Evolutionary conservation across 2,888 invertebrate species (phyloP).

Genomic region (Polyommatus icarus): DNA sequence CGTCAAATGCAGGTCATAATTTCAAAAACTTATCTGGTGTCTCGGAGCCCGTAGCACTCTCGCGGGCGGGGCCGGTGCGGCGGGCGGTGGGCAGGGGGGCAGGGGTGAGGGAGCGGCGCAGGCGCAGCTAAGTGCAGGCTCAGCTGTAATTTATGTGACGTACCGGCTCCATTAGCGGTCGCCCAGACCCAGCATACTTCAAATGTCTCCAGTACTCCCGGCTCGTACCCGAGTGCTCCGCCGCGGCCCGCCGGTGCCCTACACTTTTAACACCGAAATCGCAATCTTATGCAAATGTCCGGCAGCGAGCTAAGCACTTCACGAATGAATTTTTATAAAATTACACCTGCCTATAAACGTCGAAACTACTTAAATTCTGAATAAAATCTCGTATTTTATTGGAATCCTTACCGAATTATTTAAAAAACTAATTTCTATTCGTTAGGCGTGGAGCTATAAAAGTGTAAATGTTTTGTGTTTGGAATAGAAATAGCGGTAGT

Average conservation of each 20-base stretch:
- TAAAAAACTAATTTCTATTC: slow-evolving; percentile 2
- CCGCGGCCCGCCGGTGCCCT: background rate
- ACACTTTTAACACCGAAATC: background rate
- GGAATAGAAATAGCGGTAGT: background rate
- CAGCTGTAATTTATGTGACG: slow-evolving; percentile 16
- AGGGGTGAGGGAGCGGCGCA: background rate
- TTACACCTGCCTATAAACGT: background rate
- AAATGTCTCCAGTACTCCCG: background rate
- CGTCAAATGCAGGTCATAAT: slow-evolving; percentile 4
- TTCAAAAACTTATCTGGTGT: background rate
- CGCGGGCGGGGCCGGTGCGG: background rate
- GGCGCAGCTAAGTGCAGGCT: slow-evolving; percentile 19
- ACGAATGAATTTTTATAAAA: background rate
- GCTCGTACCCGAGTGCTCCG: background rate
- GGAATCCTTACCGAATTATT: background rate
- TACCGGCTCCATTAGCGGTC: slow-evolving; percentile 9
- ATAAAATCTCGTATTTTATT: background rate
- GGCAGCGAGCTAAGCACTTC: background rate
- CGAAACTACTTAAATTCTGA: background rate
- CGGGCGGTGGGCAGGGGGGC: background rate
- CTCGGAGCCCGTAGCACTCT: background rate
- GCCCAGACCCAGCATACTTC: background rate
- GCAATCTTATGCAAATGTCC: background rate
- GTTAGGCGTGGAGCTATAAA: background rate
- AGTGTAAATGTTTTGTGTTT: background rate